These are phyloP conservation scores for Verasper variegatus DNA, from an alignment of 2,113 vertebrate species.

Conservation along the genomic window DNA sequence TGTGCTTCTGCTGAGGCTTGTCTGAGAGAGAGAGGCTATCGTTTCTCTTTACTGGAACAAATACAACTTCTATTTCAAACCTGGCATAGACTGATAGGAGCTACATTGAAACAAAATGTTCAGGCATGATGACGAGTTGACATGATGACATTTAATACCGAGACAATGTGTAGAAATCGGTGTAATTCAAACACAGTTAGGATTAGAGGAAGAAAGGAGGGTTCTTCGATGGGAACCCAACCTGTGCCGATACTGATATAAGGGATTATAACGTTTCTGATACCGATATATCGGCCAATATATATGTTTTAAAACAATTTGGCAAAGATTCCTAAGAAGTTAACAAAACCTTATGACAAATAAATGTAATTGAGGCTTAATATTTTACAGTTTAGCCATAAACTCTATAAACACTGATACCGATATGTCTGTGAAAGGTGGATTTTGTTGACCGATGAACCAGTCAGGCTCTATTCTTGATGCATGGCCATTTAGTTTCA, in stretches of 20 bases:
- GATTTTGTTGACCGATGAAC: too few relatives aligned
- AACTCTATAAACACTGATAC: too few relatives aligned
- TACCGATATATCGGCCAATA: too few relatives aligned
- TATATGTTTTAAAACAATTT: too few relatives aligned
- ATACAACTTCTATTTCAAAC: conserved; percentile 43
- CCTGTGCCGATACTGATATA: too few relatives aligned
- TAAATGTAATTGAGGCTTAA: neutral
- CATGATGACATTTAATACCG: conserved; percentile 25
- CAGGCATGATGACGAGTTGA: conserved; percentile 15
- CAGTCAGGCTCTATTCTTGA: neutral
- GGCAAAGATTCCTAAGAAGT: too few relatives aligned
- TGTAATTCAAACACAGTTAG: conserved; percentile 2
- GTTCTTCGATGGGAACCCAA: too few relatives aligned
- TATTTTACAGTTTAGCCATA: too few relatives aligned
- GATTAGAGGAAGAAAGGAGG: neutral
- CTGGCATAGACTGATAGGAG: conserved; percentile 13
- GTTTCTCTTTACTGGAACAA: conserved; percentile 41
- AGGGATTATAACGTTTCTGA: too few relatives aligned
- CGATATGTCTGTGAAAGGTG: too few relatives aligned
- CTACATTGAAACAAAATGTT: conserved; percentile 9
- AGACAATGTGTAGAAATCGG: conserved; percentile 7
- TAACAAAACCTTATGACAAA: neutral
- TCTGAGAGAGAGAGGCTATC: conserved; percentile 26
- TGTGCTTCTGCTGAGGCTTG: conserved; percentile 33
- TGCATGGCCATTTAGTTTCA: neutral